Conservation (phyloP, 2,797 vertebrate species). For the Valencia hispanica region DNA sequence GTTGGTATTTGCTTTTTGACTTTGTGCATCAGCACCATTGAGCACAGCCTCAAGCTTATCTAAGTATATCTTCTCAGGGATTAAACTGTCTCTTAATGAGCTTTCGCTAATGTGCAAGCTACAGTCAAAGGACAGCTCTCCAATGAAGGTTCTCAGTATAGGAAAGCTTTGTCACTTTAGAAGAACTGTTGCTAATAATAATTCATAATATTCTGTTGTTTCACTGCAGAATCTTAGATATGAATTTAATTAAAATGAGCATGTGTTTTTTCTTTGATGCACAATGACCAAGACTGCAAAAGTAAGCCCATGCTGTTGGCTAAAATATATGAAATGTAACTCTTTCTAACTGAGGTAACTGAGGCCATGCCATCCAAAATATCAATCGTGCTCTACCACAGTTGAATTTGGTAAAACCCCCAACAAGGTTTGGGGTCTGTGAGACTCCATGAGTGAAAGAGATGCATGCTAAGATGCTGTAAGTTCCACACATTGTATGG, state of each 20-base stretch:
- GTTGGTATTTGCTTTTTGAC: conserved; percentile 52
- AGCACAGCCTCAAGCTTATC: conserved; percentile 60
- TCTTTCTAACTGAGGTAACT: background rate
- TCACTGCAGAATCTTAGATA: background rate
- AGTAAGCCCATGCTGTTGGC: background rate
- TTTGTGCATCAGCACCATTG: conserved; percentile 52
- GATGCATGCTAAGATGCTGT: background rate
- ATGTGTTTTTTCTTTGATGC: background rate
- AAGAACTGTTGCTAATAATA: conserved; percentile 25
- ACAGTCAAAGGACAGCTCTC: conserved; percentile 42
- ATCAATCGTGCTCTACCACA: background rate
- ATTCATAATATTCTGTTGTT: background rate
- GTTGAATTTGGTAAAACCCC: background rate
- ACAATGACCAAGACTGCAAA: background rate
- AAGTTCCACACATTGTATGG: no score
- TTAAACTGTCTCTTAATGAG: conserved; percentile 75
- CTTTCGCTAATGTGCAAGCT: conserved; percentile 72
- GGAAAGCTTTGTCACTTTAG: conserved; percentile 25
- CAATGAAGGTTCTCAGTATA: conserved; percentile 46
- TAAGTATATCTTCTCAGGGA: conserved; percentile 76
- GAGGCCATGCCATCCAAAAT: background rate
- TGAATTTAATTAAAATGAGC: background rate
- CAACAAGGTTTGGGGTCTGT: background rate
- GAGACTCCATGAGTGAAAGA: background rate
- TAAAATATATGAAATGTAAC: background rate